Evolutionary conservation across 1,140 invertebrate species (phyloP).

Genomic region (Magallana ariakensis): DNA sequence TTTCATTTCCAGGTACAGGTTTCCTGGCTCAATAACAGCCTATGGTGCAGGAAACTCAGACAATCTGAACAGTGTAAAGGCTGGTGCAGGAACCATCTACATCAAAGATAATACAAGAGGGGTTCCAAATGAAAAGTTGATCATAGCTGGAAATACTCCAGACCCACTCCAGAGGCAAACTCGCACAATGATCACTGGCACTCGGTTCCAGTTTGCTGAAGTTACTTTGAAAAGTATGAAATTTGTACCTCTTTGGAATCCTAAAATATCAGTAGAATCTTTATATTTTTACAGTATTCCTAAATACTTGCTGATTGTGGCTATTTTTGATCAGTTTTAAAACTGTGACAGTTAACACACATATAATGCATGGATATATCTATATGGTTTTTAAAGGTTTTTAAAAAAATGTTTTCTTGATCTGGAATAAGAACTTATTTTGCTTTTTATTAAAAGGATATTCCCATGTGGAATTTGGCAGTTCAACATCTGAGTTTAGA

Average conservation of each 20-base stretch:
- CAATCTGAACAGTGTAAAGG: conserved; percentile 60
- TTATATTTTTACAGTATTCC: too few relatives aligned
- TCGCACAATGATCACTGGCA: conserved; percentile 59
- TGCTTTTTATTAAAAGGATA: conserved; percentile 60
- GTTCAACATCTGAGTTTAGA: conserved; percentile 50
- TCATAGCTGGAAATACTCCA: conserved; percentile 60
- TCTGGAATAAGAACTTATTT: too few relatives aligned
- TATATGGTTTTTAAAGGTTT: too few relatives aligned
- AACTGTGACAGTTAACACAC: too few relatives aligned
- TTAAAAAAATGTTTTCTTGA: too few relatives aligned
- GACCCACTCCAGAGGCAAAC: conserved; percentile 65
- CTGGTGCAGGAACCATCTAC: conserved; percentile 72
- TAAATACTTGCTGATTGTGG: too few relatives aligned
- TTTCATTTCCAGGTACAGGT: conserved; percentile 51
- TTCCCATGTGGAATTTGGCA: conserved; percentile 62
- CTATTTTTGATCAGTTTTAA: too few relatives aligned
- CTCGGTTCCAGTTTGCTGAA: conserved; percentile 63
- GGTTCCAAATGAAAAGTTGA: conserved; percentile 51
- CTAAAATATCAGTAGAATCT: too few relatives aligned
- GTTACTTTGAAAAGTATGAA: conserved; percentile 64
- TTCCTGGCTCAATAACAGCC: conserved; percentile 65
- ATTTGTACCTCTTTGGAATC: neutral
- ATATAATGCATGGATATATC: too few relatives aligned
- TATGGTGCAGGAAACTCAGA: conserved; percentile 68
- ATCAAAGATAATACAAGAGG: conserved; percentile 54